Base-by-base conservation (phyloP, 2,113 vertebrate species). In the Nothobranchius kuhntae region DNA sequence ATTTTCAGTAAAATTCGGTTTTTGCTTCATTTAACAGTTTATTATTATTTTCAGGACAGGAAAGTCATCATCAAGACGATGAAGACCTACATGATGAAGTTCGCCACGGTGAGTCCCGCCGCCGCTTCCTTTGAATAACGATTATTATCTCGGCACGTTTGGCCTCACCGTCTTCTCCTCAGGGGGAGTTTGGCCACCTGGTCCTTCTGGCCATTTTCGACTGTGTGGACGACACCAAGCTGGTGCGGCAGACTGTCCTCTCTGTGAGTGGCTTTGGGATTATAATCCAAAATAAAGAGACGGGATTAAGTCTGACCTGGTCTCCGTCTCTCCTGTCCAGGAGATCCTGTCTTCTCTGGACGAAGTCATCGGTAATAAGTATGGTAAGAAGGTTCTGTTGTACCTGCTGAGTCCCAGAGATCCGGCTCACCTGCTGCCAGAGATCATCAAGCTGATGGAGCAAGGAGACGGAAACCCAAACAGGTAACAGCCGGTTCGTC, bases 1-100 rank as follows among this genome's bases (percentile, higher is more conserved):
- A 30, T 3, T 30, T 30, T 30, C 30, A 30, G 30, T 30, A 30
- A 30, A 30, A 30, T 3, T 30, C 30, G 30, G 30, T 1, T 30
- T 30, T 30, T 30, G 30, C 30, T 30, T 30, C 30, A 30, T 30
- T 30, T 3, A 30, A 30, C 30, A 3, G 30, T 30, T 30, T 30
- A 2, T 30, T 30, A 3, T 30, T 30, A 3, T 30, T 91, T 88
- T 45, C 84, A 99, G 98, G 98, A 99, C 88, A 93, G 98, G 84
- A 99, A 99, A 89, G 85, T 98, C 9, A 95, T 99, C 70, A 92
- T 98, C 79, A 99, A 99, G 92, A 98, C 96, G 6, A 95, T 98
- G 98, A 99, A 98, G 93, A 95, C 94, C 0, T 99, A 95, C 5
- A 78, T 98, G 83, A 93, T 95, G 82, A 98, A 98, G 88, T 95